Conservation (phyloP, 2,888 invertebrate genomes). For the Aphidoletes aphidimyza region DNA sequence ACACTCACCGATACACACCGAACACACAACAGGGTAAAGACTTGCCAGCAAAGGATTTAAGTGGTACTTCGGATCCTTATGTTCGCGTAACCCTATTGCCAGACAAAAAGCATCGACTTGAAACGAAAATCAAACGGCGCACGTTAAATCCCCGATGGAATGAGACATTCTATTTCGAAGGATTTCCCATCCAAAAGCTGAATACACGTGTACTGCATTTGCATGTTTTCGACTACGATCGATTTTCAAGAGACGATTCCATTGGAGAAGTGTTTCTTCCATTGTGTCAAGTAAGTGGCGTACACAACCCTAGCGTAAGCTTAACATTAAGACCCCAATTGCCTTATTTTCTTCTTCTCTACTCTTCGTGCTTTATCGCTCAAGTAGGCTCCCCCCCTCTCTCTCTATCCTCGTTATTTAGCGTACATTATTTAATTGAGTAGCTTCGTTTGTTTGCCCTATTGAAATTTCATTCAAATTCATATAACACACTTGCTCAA, state of each 20-base stretch:
- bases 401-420: too few relatives aligned
- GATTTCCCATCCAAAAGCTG: slow-evolving; percentile 92
- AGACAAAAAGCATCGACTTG: slow-evolving; percentile 90
- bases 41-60: slow-evolving; percentile 91
- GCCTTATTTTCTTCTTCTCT: background rate
- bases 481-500: too few relatives aligned
- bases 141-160: slow-evolving; percentile 94
- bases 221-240: slow-evolving; percentile 94
- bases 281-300: slow-evolving; percentile 80
- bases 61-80: slow-evolving; percentile 92
- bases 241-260: slow-evolving; percentile 92
- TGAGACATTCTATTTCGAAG: slow-evolving; percentile 94
- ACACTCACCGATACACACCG: background rate
- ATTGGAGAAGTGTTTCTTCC: slow-evolving; percentile 94
- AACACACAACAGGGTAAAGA: slow-evolving; percentile 83
- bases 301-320: background rate
- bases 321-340: too few relatives aligned
- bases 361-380: too few relatives aligned
- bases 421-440: too few relatives aligned
- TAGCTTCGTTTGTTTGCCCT: too few relatives aligned
- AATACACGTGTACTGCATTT: slow-evolving; percentile 89
- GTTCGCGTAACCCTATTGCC: slow-evolving; percentile 89
- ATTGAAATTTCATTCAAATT: too few relatives aligned
- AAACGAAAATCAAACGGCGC: slow-evolving; percentile 91
- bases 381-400: too few relatives aligned